Percentiles rank a stretch among this genome's conserved stretches.
phyloP scores from a whole-genome alignment of 1,140 invertebrate genomes.

The Aphidius ervi region DNA sequence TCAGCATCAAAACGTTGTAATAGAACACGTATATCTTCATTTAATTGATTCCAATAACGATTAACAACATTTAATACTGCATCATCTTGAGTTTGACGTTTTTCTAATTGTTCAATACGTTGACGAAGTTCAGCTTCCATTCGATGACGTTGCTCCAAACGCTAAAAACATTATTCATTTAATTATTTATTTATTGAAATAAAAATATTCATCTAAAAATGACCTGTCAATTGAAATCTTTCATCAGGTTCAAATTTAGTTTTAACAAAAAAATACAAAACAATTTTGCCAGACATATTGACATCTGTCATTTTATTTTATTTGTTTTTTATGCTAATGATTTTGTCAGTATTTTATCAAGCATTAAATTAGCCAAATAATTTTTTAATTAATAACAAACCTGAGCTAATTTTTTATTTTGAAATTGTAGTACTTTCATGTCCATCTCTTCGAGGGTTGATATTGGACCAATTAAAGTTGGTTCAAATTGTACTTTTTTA shows the following conservation, averaged over 20 bases:
- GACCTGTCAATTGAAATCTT: constrained; percentile 16
- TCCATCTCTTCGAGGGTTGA: constrained; percentile 96
- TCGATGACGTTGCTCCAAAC: constrained; percentile 85
- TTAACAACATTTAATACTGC: constrained; percentile 97
- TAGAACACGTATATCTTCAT: constrained; percentile 93
- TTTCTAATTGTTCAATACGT: constrained; percentile 94
- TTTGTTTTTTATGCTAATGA: too few species aligned
- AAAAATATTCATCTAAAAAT: constrained; percentile 10
- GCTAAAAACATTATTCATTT: constrained; percentile 47
- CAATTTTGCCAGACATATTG: neutral
- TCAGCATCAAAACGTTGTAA: constrained; percentile 96
- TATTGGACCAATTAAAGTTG: constrained; percentile 85
- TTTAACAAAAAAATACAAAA: too few species aligned
- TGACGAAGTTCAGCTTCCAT: constrained; percentile 85
- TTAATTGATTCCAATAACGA: constrained; percentile 95
- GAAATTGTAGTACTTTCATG: constrained; percentile 93
- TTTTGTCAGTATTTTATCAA: too few species aligned
- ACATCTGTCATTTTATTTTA: neutral
- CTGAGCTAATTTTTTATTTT: constrained; percentile 95
- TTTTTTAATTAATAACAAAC: constrained; percentile 41
- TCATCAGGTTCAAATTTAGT: constrained; percentile 6
- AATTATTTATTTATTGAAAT: neutral
- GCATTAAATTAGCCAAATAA: neutral
- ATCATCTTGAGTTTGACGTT: constrained; percentile 95
- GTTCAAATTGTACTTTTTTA: constrained; percentile 93